Evolutionary conservation across 1,140 invertebrate species (phyloP).

Genomic region (Manduca sexta): DNA sequence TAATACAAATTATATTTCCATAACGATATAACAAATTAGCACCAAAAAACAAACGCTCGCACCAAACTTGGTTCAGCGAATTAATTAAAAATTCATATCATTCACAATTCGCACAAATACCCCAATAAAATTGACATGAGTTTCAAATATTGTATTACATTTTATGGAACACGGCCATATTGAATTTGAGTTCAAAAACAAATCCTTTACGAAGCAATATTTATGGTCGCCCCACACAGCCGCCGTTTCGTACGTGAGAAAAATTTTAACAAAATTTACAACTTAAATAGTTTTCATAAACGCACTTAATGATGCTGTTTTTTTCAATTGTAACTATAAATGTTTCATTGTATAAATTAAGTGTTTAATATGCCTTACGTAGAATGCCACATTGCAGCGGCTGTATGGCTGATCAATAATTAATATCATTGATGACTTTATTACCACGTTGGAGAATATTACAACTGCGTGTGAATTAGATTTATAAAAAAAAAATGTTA

Average conservation of each 20-base stretch:
- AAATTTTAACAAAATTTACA: slow-evolving; percentile 26
- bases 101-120: no score
- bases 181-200: background rate
- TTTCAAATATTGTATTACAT: background rate
- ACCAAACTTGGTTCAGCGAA: no score
- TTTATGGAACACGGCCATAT: background rate
- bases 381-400: no score
- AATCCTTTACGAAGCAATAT: background rate
- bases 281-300: slow-evolving; percentile 13
- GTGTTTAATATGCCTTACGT: no score
- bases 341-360: background rate
- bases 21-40: no score
- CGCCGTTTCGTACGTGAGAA: slow-evolving; percentile 20
- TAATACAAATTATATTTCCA: no score
- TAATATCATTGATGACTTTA: slow-evolving; percentile 2
- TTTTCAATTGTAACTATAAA: background rate
- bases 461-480: no score
- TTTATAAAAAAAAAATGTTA: no score
- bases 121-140: background rate
- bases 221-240: background rate
- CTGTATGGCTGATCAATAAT: background rate
- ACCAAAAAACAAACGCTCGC: no score
- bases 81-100: no score
- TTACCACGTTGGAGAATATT: background rate
- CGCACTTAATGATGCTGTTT: background rate